A percentile compares a stretch with the other conserved stretches of the same genome.
Evolutionary conservation across 1,140 invertebrate species (phyloP).

Genomic region (Drosophila pseudoobscura): DNA sequence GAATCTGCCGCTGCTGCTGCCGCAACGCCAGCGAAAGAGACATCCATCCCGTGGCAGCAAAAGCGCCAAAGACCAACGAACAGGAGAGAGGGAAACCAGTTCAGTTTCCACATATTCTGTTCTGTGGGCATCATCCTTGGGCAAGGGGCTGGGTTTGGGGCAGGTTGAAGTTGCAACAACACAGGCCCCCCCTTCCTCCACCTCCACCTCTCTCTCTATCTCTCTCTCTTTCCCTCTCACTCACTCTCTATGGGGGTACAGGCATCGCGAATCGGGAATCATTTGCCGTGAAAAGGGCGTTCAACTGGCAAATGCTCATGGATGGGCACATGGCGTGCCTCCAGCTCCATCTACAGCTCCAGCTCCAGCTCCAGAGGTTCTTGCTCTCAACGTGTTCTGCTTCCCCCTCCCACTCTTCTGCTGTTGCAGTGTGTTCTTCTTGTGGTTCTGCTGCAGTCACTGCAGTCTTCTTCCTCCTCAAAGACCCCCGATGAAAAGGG

Average conservation of each 20-base stretch:
- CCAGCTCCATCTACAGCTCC: constrained; percentile 35
- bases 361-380: constrained; percentile 57
- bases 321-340: constrained; percentile 74
- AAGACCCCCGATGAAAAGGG: constrained; percentile 72
- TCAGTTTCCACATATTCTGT: constrained; percentile 21
- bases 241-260: constrained; percentile 27
- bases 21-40: constrained; percentile 52
- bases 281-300: constrained; percentile 83
- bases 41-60: neutral
- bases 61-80: constrained; percentile 41
- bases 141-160: constrained; percentile 45
- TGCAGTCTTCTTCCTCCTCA: constrained; percentile 34
- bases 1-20: constrained; percentile 80
- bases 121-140: constrained; percentile 42
- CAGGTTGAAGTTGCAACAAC: constrained; percentile 53
- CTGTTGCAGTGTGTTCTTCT: constrained; percentile 6
- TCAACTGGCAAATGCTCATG: constrained; percentile 80
- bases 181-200: neutral
- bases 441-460: constrained; percentile 7
- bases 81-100: constrained; percentile 54
- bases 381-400: constrained; percentile 70
- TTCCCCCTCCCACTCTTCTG: constrained; percentile 20
- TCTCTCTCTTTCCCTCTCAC: constrained; percentile 7
- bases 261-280: constrained; percentile 65
- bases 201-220: constrained; percentile 1